These are phyloP conservation scores for Fulica atra DNA, from an alignment of 2,113 vertebrate species.

Conservation along the genomic window DNA sequence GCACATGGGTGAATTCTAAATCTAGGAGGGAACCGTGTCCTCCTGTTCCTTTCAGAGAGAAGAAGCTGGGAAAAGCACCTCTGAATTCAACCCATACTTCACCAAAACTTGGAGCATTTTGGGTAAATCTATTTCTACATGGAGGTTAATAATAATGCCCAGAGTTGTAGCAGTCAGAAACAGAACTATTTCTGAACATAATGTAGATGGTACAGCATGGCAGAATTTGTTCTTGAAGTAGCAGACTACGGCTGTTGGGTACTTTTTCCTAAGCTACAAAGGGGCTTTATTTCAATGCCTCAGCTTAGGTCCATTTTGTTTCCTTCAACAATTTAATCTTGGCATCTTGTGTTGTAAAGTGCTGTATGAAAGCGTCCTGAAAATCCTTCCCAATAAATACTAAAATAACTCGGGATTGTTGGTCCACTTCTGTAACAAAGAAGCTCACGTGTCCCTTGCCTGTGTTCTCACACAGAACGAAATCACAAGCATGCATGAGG, in stretches of 20 bases:
- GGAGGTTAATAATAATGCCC: neutral
- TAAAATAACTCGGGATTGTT: neutral
- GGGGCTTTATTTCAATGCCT: neutral
- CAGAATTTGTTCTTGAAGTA: neutral
- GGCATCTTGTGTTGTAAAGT: neutral
- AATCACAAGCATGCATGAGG: neutral
- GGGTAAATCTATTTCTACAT: neutral
- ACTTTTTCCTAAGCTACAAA: neutral
- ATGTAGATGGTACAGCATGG: neutral
- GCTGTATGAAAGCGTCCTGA: neutral
- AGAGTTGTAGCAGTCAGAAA: neutral
- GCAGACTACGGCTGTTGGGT: neutral
- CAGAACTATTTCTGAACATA: neutral
- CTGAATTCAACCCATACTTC: neutral
- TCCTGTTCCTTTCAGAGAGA: neutral
- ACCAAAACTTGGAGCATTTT: neutral
- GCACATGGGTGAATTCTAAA: neutral
- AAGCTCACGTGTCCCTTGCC: neutral
- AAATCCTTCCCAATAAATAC: neutral
- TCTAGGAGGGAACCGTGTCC: neutral
- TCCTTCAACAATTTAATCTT: neutral
- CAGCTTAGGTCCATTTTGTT: neutral
- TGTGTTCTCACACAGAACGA: neutral
- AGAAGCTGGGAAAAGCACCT: neutral
- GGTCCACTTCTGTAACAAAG: neutral